Evolutionary conservation across 2,888 invertebrate species (phyloP), one percentile per base, ranked within the genome.

Genomic region (Anticlea derivata): DNA sequence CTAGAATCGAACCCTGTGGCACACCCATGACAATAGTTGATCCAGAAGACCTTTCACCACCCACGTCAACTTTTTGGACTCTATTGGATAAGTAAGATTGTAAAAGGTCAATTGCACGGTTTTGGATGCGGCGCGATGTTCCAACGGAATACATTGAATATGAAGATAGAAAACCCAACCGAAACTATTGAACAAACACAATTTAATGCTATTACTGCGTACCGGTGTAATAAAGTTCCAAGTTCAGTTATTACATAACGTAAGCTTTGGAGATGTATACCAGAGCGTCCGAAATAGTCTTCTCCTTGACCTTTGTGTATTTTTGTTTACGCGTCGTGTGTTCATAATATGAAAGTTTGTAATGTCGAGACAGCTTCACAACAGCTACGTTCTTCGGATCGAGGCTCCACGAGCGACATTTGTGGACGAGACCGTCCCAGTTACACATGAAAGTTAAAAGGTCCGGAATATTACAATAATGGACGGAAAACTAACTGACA

Each of bases 251-350:
- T 50, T 45, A 35, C 34, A 35, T 39, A 50, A 44, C 44, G 41
- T 7, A 39, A 35, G 27, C 33, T 48, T 39, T 23, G 23, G 11
- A 39, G 29, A 40, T 23, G 30, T 24, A n/a, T 33, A 26, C 27
- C 22, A 26, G 27, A 33, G 47, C 47, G 27, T 34, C 50, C 27
- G 45, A 57, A 60, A 58, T 57, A 55, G 53, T 44, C 31, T 23
- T 52, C 44, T 30, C 61, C 63, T 63, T 65, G 65, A 65, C 65
- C 63, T 68, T 63, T 57, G 59, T 52, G 34, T 68, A 65, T 63
- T 63, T 62, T 27, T 29, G 46, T 55, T 48, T 53, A 41, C 24
- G 29, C 39, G 48, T 11, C 50, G 38, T 34, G 22, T 43, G 35
- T 50, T 49, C 41, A 50, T 33, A 50, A 57, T 44, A 46, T 34